A percentile compares a stretch with the other conserved stretches of the same genome.
Conservation (phyloP, 2,888 invertebrate species). For the Cerastis leucographa region DNA sequence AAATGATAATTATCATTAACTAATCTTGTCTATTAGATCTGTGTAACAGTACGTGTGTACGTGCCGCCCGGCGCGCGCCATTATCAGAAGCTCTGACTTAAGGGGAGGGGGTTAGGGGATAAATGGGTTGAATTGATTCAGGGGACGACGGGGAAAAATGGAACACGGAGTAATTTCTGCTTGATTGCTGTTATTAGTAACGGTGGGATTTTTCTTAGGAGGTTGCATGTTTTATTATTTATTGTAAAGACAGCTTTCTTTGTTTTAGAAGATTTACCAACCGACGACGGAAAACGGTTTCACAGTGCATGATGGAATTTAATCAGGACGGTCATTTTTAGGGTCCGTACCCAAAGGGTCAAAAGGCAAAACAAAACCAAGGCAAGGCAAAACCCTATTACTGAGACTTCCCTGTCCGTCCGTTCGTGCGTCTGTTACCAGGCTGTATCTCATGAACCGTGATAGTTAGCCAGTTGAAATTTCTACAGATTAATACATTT, state of each 20-base stretch:
- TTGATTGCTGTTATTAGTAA: conserved; percentile 25
- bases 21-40: conserved; percentile 7
- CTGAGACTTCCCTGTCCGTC: too few species aligned
- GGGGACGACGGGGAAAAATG: conserved; percentile 15
- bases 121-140: conserved; percentile 50
- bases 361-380: too few species aligned
- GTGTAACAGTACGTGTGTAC: conserved; percentile 15
- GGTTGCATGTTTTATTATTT: neutral
- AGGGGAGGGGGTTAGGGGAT: conserved; percentile 1
- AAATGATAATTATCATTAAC: neutral
- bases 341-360: too few species aligned
- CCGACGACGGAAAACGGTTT: neutral
- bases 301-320: neutral
- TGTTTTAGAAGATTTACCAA: neutral
- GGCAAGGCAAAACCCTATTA: too few species aligned
- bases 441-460: too few species aligned
- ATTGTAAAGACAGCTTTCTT: neutral
- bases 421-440: too few species aligned
- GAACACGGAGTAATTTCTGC: conserved; percentile 23
- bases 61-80: conserved; percentile 12
- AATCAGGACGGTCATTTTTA: too few species aligned
- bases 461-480: too few species aligned
- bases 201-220: neutral
- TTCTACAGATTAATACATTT: too few species aligned
- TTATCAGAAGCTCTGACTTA: conserved; percentile 33